phyloP scores from a whole-genome alignment of 2,888 invertebrate genomes.

The Dascillus cervinus region DNA sequence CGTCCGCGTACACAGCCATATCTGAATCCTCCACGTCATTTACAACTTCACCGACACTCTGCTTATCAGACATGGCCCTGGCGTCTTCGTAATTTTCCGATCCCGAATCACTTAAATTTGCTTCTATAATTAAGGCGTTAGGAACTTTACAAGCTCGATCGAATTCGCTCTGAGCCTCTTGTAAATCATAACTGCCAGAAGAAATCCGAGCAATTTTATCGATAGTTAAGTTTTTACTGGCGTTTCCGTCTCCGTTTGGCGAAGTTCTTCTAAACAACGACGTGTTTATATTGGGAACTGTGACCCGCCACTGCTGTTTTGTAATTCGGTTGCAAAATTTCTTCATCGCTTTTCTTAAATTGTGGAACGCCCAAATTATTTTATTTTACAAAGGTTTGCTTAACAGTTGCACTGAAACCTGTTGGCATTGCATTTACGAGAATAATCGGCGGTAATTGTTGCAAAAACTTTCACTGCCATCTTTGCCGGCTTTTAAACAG shows the following conservation, averaged over 20 bases:
- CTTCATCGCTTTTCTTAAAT: slow-evolving; percentile 37
- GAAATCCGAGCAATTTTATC: slow-evolving; percentile 21
- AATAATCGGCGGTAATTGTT: too few species aligned
- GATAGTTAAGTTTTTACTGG: neutral
- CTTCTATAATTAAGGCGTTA: slow-evolving; percentile 14
- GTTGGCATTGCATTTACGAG: too few species aligned
- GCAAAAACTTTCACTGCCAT: too few species aligned
- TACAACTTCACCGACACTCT: slow-evolving; percentile 13
- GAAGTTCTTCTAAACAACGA: slow-evolving; percentile 27
- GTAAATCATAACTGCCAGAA: slow-evolving; percentile 38
- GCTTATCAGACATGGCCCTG: slow-evolving; percentile 20
- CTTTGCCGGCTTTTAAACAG: too few species aligned
- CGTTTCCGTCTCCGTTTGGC: slow-evolving; percentile 20
- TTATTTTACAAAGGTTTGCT: too few species aligned
- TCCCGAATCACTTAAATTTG: slow-evolving; percentile 23
- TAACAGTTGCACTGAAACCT: too few species aligned
- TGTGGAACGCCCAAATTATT: too few species aligned
- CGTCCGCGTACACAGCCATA: slow-evolving; percentile 11
- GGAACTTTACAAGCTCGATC: slow-evolving; percentile 18
- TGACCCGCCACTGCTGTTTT: slow-evolving; percentile 40
- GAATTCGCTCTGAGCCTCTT: slow-evolving; percentile 34
- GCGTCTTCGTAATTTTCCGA: slow-evolving; percentile 28
- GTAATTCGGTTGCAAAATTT: slow-evolving; percentile 38
- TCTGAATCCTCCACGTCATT: too few species aligned
- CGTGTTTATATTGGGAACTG: slow-evolving; percentile 35